Percentiles rank a stretch among this genome's conserved stretches.
These are phyloP conservation scores for Temnopleurus reevesii DNA, from an alignment of 53 echinoderm and acorn worm genomes.

Conservation along the genomic window DNA sequence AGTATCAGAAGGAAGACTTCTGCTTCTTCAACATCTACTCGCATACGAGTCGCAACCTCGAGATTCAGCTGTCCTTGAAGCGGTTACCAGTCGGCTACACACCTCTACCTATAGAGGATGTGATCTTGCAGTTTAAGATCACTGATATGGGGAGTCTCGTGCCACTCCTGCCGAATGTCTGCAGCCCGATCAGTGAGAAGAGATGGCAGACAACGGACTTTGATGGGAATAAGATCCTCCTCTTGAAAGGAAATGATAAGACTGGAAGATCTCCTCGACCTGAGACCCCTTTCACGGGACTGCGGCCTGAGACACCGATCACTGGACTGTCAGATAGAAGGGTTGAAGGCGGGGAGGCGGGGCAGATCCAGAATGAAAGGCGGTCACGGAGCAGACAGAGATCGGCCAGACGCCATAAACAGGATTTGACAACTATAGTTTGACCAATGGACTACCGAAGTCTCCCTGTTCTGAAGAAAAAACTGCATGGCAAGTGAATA, in stretches of 20 bases:
- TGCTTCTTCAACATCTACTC: conserved; percentile 67
- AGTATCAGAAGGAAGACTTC: conserved; percentile 65
- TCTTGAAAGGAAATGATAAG: not conserved
- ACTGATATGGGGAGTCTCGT: conserved; percentile 62
- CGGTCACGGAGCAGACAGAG: not conserved
- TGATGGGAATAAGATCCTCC: conserved; percentile 67
- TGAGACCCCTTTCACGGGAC: too few species aligned
- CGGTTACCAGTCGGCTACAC: conserved; percentile 47
- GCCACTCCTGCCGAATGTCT: conserved; percentile 64
- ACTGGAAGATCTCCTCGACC: not conserved
- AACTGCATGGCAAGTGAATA: too few species aligned
- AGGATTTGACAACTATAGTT: not conserved
- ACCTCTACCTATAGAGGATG: conserved; percentile 57
- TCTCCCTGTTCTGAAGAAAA: too few species aligned
- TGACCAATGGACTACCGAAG: too few species aligned
- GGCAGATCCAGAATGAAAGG: not conserved
- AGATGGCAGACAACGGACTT: conserved; percentile 73
- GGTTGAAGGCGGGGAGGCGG: not conserved
- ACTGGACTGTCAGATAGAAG: not conserved
- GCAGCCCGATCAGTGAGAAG: conserved; percentile 68
- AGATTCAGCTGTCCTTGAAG: conserved; percentile 69
- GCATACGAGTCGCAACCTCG: conserved; percentile 54
- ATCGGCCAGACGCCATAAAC: conserved; percentile 1
- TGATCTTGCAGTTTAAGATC: conserved; percentile 70
- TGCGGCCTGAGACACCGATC: too few species aligned